A percentile compares a stretch with the other conserved stretches of the same genome.
Conservation (phyloP, 2,888 invertebrate genomes). For the Lagria hirta region DNA sequence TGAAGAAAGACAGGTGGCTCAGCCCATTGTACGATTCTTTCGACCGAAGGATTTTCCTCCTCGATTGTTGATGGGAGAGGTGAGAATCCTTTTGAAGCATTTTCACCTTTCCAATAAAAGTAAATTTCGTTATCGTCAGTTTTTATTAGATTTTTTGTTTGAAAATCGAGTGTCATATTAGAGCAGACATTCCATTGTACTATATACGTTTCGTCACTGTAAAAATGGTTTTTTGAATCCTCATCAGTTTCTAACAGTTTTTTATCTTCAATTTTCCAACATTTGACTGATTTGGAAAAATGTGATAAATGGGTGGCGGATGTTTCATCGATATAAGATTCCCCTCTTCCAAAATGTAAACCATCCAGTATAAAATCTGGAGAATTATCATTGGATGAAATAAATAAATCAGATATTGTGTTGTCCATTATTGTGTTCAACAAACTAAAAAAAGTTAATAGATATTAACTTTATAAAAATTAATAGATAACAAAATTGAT, state of each 20-base stretch:
- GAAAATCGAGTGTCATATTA: too few relatives aligned
- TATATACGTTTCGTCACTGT: constrained; percentile 34
- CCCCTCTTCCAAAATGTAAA: constrained; percentile 21
- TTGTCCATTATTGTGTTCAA: too few relatives aligned
- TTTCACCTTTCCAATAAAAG: constrained; percentile 39
- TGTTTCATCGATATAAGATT: constrained; percentile 6
- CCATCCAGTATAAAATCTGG: constrained; percentile 20
- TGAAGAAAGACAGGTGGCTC: constrained; percentile 39
- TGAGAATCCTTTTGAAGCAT: constrained; percentile 35
- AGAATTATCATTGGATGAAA: too few relatives aligned
- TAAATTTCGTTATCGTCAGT: constrained; percentile 12
- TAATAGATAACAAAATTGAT: too few relatives aligned
- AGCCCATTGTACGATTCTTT: constrained; percentile 39
- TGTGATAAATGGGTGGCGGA: constrained; percentile 5
- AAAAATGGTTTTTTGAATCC: constrained; percentile 23
- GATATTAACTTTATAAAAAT: too few relatives aligned
- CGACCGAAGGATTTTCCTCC: constrained; percentile 33
- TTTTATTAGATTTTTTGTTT: constrained; percentile 4
- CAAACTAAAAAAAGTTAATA: too few relatives aligned
- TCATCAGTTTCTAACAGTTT: constrained; percentile 21
- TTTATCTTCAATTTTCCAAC: constrained; percentile 34
- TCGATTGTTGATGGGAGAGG: constrained; percentile 37
- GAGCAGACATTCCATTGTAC: constrained; percentile 32
- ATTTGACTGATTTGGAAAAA: constrained; percentile 12
- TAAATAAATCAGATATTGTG: too few relatives aligned